phyloP scores from a whole-genome alignment of 1,140 invertebrate genomes.

The Nasonia giraulti region DNA sequence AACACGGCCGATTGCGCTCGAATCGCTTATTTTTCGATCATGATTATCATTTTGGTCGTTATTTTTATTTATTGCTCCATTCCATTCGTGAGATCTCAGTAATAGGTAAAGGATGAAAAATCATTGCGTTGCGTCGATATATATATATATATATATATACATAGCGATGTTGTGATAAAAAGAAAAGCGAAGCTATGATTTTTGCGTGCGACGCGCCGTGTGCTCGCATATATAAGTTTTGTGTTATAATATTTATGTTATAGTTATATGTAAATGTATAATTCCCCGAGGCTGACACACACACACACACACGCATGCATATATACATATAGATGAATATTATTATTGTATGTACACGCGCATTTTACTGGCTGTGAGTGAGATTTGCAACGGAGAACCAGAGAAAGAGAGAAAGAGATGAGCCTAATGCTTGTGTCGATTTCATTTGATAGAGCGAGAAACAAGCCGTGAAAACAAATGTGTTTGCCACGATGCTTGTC shows the following conservation, averaged over 20 bases:
- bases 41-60: background rate
- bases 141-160: no score
- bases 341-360: background rate
- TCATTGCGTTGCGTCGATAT: background rate
- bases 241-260: background rate
- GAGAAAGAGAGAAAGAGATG: background rate
- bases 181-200: background rate
- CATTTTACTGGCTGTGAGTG: conserved; percentile 40
- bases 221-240: background rate
- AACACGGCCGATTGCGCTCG: background rate
- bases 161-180: conserved; percentile 37
- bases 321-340: background rate
- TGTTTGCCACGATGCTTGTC: no score
- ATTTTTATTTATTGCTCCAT: conserved; percentile 42
- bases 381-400: background rate
- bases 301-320: no score
- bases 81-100: conserved; percentile 45
- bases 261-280: background rate
- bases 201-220: no score
- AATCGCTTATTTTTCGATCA: background rate
- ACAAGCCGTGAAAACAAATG: no score
- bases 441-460: background rate
- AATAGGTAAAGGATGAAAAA: background rate
- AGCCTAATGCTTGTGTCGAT: background rate
- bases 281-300: background rate